phyloP scores from a whole-genome alignment of 1,140 invertebrate genomes.

The Ceratoteleas bidentatus region DNA sequence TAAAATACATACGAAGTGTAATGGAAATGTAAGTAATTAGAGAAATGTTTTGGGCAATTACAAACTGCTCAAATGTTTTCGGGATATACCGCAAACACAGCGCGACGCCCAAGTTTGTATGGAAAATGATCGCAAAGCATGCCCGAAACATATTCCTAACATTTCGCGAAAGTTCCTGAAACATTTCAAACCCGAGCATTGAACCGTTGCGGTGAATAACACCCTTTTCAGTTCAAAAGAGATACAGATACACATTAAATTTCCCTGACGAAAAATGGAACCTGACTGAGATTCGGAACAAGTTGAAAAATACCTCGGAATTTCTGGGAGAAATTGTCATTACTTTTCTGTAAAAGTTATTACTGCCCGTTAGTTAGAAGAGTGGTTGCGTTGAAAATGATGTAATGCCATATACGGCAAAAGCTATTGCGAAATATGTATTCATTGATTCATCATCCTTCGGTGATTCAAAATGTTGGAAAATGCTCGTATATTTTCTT shows the following conservation, averaged over 20 bases:
- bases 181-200: constrained; percentile 50
- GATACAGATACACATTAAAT: background rate
- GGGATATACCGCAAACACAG: constrained; percentile 27
- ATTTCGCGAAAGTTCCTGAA: constrained; percentile 48
- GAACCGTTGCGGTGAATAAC: constrained; percentile 25
- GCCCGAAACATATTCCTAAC: constrained; percentile 40
- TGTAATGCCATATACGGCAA: no score
- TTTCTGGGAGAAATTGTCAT: no score
- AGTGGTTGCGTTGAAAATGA: no score
- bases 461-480: no score
- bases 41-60: constrained; percentile 40
- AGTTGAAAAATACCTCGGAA: no score
- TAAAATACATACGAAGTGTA: constrained; percentile 13
- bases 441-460: no score
- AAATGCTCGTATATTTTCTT: no score
- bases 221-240: constrained; percentile 5
- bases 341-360: no score
- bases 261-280: background rate
- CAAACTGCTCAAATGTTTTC: constrained; percentile 42
- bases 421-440: no score
- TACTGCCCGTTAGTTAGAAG: no score
- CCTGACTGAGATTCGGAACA: background rate
- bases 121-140: constrained; percentile 47
- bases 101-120: constrained; percentile 24
- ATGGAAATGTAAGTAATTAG: constrained; percentile 44